Base-by-base conservation (phyloP, 2,113 vertebrate genomes). In the Perca flavescens region DNA sequence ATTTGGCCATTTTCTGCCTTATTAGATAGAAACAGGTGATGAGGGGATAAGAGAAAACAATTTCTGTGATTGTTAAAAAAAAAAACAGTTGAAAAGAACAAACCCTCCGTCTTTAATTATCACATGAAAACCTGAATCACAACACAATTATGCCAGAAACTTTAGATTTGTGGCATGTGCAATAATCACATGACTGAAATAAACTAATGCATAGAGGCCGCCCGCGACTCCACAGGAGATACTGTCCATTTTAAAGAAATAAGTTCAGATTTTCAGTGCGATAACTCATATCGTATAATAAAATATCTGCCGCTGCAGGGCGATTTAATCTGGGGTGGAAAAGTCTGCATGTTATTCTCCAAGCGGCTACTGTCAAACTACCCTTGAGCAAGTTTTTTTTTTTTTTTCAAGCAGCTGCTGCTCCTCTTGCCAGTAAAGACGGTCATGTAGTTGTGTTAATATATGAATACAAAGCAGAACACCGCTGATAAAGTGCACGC, bases 241-340 rank as follows among this genome's bases (percentile, higher is more conserved):
- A 25, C 10, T 47, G 52, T 61, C 69, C 62, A 74, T 61, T 69
- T 74, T 46, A 81, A 67, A 50, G 15, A 61, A 50, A 74, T 60
- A 2, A 66, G 7, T 15, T 60, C 25, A 22, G 60, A 5, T 14
- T 15, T 28, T 50, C 19, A 67, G 53, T 7, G 17, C 1, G 19
- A 57, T 66, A 40, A 68, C 54, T 58, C 19, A 50, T 36, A 22
- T 13, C 16, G 8, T 40, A 15, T 7, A 53, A 31, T 22, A 21
- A 36, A 34, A 60, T 7, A 22, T 12, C 36, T 43, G 15, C 50
- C n/a, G 22, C 56, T 14, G 34, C 34, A 2, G 2, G 40, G 10
- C 2, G 10, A 43, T 43, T 3, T 2, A 11, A 43, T 43, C 40
- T 2, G 40, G 40, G 9, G 9, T 11, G 40, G 40, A 43, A 11